phyloP scores from a whole-genome alignment of 2,797 vertebrate species.

The Varecia variegata region DNA sequence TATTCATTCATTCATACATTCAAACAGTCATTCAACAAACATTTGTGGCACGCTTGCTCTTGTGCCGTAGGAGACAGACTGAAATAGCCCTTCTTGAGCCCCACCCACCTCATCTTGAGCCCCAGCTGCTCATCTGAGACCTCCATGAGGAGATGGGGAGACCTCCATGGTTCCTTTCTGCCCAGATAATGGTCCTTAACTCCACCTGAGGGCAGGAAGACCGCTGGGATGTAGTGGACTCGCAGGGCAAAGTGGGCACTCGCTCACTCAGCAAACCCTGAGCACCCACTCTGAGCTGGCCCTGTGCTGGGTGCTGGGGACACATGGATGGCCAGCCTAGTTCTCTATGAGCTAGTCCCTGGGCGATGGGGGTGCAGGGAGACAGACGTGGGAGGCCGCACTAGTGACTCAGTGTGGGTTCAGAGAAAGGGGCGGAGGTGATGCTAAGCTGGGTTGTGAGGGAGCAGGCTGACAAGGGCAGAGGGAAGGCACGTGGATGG shows the following conservation, averaged over 20 bases:
- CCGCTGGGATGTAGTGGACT: background rate
- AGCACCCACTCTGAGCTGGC: background rate
- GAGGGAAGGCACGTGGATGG: rapidly evolving
- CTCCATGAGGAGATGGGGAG: background rate
- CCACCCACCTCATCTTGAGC: too few relatives aligned
- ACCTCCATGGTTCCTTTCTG: background rate
- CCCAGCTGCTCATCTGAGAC: background rate
- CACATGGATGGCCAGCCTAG: background rate
- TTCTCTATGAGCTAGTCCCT: background rate
- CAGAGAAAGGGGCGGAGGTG: background rate
- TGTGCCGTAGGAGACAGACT: background rate
- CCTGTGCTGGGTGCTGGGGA: background rate
- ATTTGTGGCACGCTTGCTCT: background rate
- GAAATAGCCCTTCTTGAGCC: background rate
- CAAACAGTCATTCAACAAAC: background rate
- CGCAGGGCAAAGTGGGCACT: background rate
- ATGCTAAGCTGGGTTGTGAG: background rate
- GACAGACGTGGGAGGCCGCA: rapidly evolving
- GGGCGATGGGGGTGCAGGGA: background rate
- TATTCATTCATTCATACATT: background rate
- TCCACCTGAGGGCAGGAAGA: background rate
- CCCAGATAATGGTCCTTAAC: background rate
- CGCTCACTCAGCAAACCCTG: background rate
- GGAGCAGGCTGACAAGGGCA: background rate
- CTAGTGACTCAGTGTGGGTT: background rate